These are phyloP conservation scores for Lerema accius DNA, from an alignment of 1,140 invertebrate species.

Conservation along the genomic window DNA sequence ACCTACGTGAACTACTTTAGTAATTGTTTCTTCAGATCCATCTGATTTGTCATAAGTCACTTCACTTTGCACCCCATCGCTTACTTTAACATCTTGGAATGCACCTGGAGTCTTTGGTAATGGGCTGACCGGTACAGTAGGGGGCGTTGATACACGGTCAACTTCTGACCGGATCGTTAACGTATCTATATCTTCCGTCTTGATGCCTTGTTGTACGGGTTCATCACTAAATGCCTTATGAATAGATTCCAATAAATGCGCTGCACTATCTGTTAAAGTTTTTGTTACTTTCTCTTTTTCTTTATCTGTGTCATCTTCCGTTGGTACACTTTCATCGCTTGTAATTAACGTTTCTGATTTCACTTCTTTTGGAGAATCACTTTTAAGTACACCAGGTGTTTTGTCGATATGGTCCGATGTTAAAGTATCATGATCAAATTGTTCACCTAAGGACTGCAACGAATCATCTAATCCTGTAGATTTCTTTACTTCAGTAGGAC, in stretches of 20 bases:
- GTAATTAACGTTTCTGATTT: background rate
- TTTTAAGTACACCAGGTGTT: background rate
- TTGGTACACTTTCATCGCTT: conserved; percentile 11
- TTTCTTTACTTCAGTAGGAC: background rate
- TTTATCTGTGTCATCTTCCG: conserved; percentile 14
- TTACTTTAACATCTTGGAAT: conserved; percentile 69
- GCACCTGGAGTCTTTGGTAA: conserved; percentile 70
- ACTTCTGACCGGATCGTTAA: conserved; percentile 46
- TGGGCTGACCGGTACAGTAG: conserved; percentile 83
- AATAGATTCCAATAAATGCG: conserved; percentile 58
- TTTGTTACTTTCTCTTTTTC: conserved; percentile 13
- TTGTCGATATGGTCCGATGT: conserved; percentile 39
- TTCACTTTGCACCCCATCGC: conserved; percentile 75
- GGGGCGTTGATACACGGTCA: conserved; percentile 80
- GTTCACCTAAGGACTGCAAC: background rate
- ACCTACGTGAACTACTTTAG: conserved; percentile 78
- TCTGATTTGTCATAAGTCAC: conserved; percentile 71
- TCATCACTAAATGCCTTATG: conserved; percentile 69
- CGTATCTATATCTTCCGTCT: conserved; percentile 60
- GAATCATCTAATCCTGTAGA: background rate
- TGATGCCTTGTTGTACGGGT: conserved; percentile 70
- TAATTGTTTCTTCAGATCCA: conserved; percentile 74
- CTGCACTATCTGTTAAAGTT: conserved; percentile 47
- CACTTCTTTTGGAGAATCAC: conserved; percentile 7
- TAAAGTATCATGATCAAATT: conserved; percentile 44